These are phyloP conservation scores for Bungarus multicinctus DNA, from an alignment of 2,113 vertebrate genomes.

Conservation along the genomic window DNA sequence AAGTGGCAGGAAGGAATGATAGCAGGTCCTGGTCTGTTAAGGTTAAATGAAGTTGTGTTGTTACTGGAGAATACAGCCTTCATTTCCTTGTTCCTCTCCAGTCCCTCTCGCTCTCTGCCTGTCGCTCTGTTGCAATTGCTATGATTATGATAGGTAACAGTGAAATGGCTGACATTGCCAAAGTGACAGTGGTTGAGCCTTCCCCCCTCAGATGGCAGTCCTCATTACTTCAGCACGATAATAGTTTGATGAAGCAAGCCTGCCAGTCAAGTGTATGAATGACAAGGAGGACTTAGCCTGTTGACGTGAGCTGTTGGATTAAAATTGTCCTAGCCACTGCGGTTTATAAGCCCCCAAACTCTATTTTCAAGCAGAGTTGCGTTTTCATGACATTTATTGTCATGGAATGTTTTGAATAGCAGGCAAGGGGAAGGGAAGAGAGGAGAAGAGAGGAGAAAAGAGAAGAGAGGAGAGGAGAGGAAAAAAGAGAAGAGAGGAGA, in stretches of 20 bases:
- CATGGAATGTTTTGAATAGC: too few relatives aligned
- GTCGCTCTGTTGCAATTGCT: constrained; percentile 72
- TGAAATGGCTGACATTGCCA: constrained; percentile 68
- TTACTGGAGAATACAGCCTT: constrained; percentile 70
- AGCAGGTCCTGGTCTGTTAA: constrained; percentile 76
- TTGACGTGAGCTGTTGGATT: constrained; percentile 76
- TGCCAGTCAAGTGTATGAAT: constrained; percentile 87
- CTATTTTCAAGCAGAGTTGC: constrained; percentile 63
- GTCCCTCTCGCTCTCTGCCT: constrained; percentile 22
- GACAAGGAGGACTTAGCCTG: constrained; percentile 75
- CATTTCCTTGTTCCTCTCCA: constrained; percentile 74
- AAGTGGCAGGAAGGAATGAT: constrained; percentile 80
- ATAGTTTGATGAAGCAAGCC: constrained; percentile 77
- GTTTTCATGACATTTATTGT: not conserved
- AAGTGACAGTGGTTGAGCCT: constrained; percentile 67
- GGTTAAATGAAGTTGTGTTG: constrained; percentile 86
- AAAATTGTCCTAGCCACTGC: constrained; percentile 78
- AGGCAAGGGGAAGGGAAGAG: too few relatives aligned
- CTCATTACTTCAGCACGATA: constrained; percentile 78
- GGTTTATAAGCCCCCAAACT: constrained; percentile 69
- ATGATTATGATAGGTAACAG: constrained; percentile 80
- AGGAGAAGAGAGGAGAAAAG: too few relatives aligned
- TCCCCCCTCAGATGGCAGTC: constrained; percentile 72
- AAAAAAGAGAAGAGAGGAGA: too few relatives aligned
- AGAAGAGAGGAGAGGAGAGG: too few relatives aligned